A percentile compares a stretch with the other conserved stretches of the same genome.
Evolutionary conservation across 2,113 vertebrate species (phyloP).

Genomic region (Pungitius pungitius): DNA sequence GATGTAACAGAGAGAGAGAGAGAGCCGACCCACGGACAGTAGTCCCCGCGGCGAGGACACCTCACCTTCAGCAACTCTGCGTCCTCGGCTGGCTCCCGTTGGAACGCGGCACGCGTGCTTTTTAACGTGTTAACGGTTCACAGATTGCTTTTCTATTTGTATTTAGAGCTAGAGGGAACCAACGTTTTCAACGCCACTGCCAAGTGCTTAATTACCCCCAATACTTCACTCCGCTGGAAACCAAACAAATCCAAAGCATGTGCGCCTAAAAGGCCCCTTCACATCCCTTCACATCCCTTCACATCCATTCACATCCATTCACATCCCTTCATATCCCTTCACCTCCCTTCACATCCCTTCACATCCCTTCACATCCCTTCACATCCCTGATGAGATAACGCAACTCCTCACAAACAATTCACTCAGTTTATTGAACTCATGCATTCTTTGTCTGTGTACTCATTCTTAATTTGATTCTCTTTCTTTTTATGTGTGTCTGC

Average conservation of each 20-base stretch:
- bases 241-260: constrained; percentile 55
- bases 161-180: no score
- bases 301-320: no score
- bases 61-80: not conserved
- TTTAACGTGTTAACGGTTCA: constrained; percentile 75
- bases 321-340: no score
- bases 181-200: no score
- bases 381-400: constrained; percentile 40
- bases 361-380: no score
- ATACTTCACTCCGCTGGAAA: constrained; percentile 39
- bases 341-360: no score
- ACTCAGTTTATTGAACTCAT: constrained; percentile 41
- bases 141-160: constrained; percentile 66
- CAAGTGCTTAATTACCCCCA: constrained; percentile 58
- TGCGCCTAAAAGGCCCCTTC: constrained; percentile 9
- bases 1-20: constrained; percentile 53
- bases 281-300: no score
- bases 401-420: constrained; percentile 15
- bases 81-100: constrained; percentile 69
- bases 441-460: constrained; percentile 29
- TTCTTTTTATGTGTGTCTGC: constrained; percentile 1
- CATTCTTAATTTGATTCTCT: constrained; percentile 19
- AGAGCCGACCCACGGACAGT: not conserved
- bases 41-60: not conserved
- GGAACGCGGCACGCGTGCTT: constrained; percentile 54